Conservation (phyloP, 2,888 invertebrate genomes). For the Brachypterus glaber region DNA sequence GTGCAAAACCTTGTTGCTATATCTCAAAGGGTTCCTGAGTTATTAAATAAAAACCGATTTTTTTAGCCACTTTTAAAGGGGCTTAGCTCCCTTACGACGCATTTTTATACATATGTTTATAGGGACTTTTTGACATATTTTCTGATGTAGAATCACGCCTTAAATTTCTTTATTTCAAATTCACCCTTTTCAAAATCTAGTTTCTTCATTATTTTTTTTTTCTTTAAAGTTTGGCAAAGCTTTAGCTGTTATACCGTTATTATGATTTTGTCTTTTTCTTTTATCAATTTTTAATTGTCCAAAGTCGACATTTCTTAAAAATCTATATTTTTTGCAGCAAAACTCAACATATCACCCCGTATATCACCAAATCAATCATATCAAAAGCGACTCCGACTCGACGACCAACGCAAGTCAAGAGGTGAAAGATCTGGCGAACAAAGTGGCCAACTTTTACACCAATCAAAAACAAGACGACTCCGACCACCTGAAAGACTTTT, state of each 20-base stretch:
- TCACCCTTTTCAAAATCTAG: conserved; percentile 1
- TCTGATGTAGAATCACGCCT: too few relatives aligned
- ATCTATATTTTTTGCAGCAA: conserved; percentile 19
- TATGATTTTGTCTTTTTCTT: too few relatives aligned
- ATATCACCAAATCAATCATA: conserved; percentile 36
- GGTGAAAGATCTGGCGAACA: conserved; percentile 29
- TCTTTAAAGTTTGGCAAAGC: too few relatives aligned
- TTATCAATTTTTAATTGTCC: not conserved
- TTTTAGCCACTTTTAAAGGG: too few relatives aligned
- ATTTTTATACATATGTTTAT: too few relatives aligned
- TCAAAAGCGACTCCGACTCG: conserved; percentile 32
- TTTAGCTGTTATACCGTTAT: too few relatives aligned
- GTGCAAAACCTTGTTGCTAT: too few relatives aligned
- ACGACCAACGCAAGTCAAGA: conserved; percentile 25
- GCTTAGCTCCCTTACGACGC: too few relatives aligned
- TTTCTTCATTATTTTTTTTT: too few relatives aligned
- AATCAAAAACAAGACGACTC: conserved; percentile 23
- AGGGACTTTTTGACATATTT: too few relatives aligned
- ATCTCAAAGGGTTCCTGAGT: too few relatives aligned
- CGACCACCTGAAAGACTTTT: conserved; percentile 57
- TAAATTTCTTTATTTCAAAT: not conserved
- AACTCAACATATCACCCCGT: conserved; percentile 38
- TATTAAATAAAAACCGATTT: too few relatives aligned
- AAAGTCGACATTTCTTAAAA: not conserved
- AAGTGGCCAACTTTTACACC: conserved; percentile 27